Conservation (phyloP, 2,113 vertebrate genomes). For the Hippocampus barbouri region DNA sequence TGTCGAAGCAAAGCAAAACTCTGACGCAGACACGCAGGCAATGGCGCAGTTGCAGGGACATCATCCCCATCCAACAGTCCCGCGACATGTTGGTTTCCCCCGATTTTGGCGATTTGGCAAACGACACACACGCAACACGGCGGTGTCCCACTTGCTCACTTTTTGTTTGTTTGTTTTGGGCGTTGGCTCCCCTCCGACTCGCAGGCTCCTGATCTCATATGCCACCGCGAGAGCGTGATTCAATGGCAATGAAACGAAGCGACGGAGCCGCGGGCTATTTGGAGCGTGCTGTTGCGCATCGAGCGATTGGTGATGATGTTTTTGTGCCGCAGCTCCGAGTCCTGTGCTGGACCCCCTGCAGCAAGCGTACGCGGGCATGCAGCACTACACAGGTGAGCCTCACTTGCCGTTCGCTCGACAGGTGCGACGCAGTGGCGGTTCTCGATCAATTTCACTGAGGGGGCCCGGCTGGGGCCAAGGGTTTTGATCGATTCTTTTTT, state of each 20-base stretch:
- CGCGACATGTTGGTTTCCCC: too few relatives aligned
- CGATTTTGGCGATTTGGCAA: too few relatives aligned
- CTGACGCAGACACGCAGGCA: too few relatives aligned
- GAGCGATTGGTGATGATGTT: slow-evolving; percentile 32
- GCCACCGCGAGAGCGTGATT: slow-evolving; percentile 10
- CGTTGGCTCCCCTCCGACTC: not conserved
- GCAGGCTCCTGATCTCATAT: slow-evolving; percentile 4
- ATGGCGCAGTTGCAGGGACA: too few relatives aligned
- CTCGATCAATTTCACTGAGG: too few relatives aligned
- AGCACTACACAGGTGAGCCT: slow-evolving; percentile 86
- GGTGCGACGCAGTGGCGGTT: not conserved
- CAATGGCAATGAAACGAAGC: slow-evolving; percentile 28
- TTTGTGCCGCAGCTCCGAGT: slow-evolving; percentile 80
- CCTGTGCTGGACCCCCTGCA: slow-evolving; percentile 86
- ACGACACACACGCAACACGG: too few relatives aligned
- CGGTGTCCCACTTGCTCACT: too few relatives aligned
- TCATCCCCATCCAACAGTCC: too few relatives aligned
- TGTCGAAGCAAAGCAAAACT: too few relatives aligned
- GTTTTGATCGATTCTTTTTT: too few relatives aligned
- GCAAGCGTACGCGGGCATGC: slow-evolving; percentile 90
- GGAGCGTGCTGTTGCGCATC: slow-evolving; percentile 30
- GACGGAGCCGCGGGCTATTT: slow-evolving; percentile 25
- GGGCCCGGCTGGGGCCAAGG: too few relatives aligned
- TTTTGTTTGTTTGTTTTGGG: too few relatives aligned
- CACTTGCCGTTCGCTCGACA: not conserved